Evolutionary conservation across 2,113 vertebrate genomes (phyloP).

Genomic region (Leucoraja erinaceus): DNA sequence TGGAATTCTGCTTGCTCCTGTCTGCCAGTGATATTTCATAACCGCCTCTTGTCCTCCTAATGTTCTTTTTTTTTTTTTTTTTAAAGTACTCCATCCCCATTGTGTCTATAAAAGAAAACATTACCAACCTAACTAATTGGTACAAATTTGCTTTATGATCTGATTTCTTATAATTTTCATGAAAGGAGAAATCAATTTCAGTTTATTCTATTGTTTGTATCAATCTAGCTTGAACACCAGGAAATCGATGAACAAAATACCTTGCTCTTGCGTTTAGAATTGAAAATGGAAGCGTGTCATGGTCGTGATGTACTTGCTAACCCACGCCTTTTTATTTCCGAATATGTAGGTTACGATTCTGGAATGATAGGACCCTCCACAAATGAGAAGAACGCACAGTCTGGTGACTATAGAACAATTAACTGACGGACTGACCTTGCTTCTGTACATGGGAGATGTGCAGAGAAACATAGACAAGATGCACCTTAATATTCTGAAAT

Average conservation of each 20-base stretch:
- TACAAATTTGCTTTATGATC: not conserved
- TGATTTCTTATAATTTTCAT: not conserved
- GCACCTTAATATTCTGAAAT: not conserved
- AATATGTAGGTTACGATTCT: not conserved
- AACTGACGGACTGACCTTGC: not conserved
- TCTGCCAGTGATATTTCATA: too few relatives aligned
- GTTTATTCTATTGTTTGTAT: not conserved
- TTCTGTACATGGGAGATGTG: too few relatives aligned
- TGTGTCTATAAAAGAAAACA: too few relatives aligned
- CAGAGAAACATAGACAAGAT: not conserved
- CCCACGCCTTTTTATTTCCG: not conserved
- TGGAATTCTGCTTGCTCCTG: too few relatives aligned
- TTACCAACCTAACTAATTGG: not conserved
- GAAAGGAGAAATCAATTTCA: not conserved
- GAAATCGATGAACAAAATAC: not conserved
- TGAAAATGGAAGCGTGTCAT: not conserved
- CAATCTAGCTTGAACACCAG: not conserved
- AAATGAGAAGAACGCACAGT: not conserved
- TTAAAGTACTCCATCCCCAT: too few relatives aligned
- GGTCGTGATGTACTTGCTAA: not conserved
- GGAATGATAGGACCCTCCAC: not conserved
- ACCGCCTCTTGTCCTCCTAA: too few relatives aligned
- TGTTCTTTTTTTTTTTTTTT: too few relatives aligned
- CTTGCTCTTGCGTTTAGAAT: not conserved
- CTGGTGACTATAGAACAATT: slow-evolving; percentile 2